Evolutionary conservation across 2,888 invertebrate genomes (phyloP).

Genomic region (Geotrupes spiniger): DNA sequence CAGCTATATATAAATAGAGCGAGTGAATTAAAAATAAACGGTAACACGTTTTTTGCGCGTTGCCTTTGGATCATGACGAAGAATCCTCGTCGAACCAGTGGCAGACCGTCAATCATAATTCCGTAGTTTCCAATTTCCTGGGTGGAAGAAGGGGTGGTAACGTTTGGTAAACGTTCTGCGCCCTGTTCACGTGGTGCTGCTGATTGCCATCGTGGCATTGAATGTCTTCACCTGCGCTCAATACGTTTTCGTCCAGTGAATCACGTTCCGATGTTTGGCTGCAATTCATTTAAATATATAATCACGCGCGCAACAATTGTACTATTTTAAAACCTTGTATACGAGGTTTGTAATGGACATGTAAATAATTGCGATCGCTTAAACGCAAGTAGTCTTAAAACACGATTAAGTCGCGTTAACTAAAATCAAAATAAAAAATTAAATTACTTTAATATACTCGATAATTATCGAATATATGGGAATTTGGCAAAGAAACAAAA

Average conservation of each 20-base stretch:
- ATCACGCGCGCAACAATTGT: too few species aligned
- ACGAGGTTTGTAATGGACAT: too few species aligned
- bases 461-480: too few species aligned
- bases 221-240: conserved; percentile 54
- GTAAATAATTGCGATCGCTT: too few species aligned
- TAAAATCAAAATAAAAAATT: too few species aligned
- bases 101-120: conserved; percentile 56
- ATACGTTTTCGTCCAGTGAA: conserved; percentile 83
- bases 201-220: conserved; percentile 45
- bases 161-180: conserved; percentile 68
- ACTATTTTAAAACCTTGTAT: too few species aligned
- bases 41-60: not conserved
- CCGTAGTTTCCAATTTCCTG: conserved; percentile 76
- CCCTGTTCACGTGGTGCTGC: conserved; percentile 55
- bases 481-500: too few species aligned
- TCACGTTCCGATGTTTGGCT: conserved; percentile 72
- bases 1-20: too few species aligned
- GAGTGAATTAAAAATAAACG: too few species aligned
- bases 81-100: conserved; percentile 26
- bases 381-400: too few species aligned
- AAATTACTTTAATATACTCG: too few species aligned
- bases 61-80: not conserved
- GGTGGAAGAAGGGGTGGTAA: conserved; percentile 51
- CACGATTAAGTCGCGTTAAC: too few species aligned
- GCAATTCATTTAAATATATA: conserved; percentile 3